These are phyloP conservation scores for Drosophila glabriapex DNA, from an alignment of 2,888 invertebrate genomes.

Conservation along the genomic window DNA sequence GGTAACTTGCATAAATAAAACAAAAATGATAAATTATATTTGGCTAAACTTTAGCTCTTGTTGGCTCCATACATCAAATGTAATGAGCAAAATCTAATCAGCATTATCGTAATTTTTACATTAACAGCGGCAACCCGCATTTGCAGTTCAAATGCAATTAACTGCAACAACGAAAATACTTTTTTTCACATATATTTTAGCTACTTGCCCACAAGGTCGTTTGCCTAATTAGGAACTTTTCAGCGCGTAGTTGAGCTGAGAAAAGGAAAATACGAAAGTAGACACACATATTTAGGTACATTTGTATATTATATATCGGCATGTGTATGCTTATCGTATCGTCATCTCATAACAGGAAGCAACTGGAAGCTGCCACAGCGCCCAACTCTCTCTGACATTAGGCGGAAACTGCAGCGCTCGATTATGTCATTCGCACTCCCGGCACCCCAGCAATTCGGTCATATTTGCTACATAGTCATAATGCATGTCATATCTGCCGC, in stretches of 20 bases:
- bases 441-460: slow-evolving; percentile 20
- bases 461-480: slow-evolving; percentile 67
- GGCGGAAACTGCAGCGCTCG: slow-evolving; percentile 73
- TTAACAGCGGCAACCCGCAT: slow-evolving; percentile 30
- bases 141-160: slow-evolving; percentile 66
- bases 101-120: slow-evolving; percentile 47
- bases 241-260: slow-evolving; percentile 6
- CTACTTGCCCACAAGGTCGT: slow-evolving; percentile 27
- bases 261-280: slow-evolving; percentile 2
- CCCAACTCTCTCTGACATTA: slow-evolving; percentile 23
- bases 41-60: neutral
- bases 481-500: slow-evolving; percentile 75
- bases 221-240: slow-evolving; percentile 70
- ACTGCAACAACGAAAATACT: slow-evolving; percentile 43
- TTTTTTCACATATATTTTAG: slow-evolving; percentile 2
- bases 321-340: slow-evolving; percentile 16
- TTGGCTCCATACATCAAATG: neutral
- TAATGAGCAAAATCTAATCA: slow-evolving; percentile 45
- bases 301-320: neutral
- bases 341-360: slow-evolving; percentile 53
- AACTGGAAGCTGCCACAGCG: slow-evolving; percentile 44
- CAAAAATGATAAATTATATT: slow-evolving; percentile 4
- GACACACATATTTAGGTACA: slow-evolving; percentile 5
- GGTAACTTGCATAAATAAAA: neutral
- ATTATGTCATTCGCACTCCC: slow-evolving; percentile 74